Conservation (phyloP, 1,140 invertebrate genomes). For the Oryzaephilus surinamensis region DNA sequence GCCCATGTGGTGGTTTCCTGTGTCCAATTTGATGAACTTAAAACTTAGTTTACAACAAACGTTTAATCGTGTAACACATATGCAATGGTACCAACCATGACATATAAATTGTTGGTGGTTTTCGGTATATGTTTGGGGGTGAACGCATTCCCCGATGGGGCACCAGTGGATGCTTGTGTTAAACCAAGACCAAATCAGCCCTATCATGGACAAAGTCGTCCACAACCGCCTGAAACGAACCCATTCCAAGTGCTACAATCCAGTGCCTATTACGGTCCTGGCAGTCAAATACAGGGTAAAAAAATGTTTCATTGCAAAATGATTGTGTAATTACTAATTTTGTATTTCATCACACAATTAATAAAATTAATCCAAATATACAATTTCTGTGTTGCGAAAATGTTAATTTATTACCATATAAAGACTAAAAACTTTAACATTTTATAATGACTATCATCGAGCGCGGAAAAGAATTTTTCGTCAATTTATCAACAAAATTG, state of each 20-base stretch:
- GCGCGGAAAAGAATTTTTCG: too few species aligned
- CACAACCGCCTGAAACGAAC: constrained; percentile 48
- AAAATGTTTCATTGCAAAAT: background rate
- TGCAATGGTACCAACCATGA: background rate
- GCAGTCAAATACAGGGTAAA: constrained; percentile 52
- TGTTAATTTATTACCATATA: too few species aligned
- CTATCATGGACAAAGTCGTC: constrained; percentile 56
- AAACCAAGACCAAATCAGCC: constrained; percentile 60
- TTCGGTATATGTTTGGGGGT: constrained; percentile 13
- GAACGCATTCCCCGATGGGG: constrained; percentile 57
- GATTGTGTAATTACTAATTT: background rate
- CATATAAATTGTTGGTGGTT: constrained; percentile 5
- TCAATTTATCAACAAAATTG: background rate
- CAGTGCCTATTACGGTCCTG: constrained; percentile 48
- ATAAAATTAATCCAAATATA: background rate
- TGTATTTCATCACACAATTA: background rate
- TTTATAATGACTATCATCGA: too few species aligned
- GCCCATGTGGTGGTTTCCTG: background rate
- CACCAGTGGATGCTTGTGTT: constrained; percentile 65
- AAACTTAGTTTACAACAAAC: background rate
- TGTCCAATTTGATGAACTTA: background rate
- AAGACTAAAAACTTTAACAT: too few species aligned
- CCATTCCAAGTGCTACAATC: constrained; percentile 57
- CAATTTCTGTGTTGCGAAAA: too few species aligned
- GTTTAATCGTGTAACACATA: background rate